Evolutionary conservation across 1,140 invertebrate species (phyloP), one percentile per base, ranked within the genome.

Genomic region (Drosophila serrata): DNA sequence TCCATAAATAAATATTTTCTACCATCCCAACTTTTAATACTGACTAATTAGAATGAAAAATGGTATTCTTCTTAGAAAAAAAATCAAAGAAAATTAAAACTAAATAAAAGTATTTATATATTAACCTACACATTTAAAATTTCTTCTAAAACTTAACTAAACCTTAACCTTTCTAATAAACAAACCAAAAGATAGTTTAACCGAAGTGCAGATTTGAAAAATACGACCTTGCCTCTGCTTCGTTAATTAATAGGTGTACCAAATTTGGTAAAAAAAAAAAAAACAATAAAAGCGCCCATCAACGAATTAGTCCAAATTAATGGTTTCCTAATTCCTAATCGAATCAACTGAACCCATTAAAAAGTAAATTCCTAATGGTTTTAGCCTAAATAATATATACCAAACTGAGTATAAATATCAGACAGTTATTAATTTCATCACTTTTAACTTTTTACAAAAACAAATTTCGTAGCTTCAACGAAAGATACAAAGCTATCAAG

Each of bases 231-330:
- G 12, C 11, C 6, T 48, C 9, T 13, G 13, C 24, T 31, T 8
- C 51, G 19, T 29, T 42, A 58, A 58, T 29, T 58, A 58, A 58
- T 29, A 43, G 15, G 27, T 49, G 12, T 59, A 49, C 40, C 57
- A 59, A 48, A 59, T 22, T 48, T 19, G 8, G 57, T 22, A 40
- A 49, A 40, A 6, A 56, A 37, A 40, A 49, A 40, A 6, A 56
- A 37, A 27, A 17, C n/a, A 27, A 29, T 57, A 43, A 27, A 57
- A 27, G 33, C 33, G 33, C 33, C 33, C 33, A 43, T 57, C 24
- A 43, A 42, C 27, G n/a, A 27, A 43, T 57, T 43, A 43, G 33
- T 5, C 35, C 11, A n/a, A 43, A 42, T 43, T 57, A 43, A 43
- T 57, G 24, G 24, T 29, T 43, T 57, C n/a, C 39, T 57, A 43